Base-by-base conservation (phyloP, 2,888 invertebrate species). In the Aphidoletes aphidimyza region DNA sequence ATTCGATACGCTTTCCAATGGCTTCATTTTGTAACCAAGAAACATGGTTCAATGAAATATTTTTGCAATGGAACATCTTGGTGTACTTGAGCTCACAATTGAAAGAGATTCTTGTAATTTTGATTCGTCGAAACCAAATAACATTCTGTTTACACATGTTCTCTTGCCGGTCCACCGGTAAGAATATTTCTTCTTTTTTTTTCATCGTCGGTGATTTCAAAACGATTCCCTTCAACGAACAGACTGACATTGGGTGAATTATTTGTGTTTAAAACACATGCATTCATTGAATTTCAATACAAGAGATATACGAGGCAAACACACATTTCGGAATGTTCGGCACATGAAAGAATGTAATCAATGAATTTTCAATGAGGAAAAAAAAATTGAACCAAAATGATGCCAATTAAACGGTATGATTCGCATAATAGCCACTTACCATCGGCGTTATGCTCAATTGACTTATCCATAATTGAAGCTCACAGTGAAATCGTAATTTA, bases 401-500 rank as follows among this genome's bases (percentile, higher is more conserved):
- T 54, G 54, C 26, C 54, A 54, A 54, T 22, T 54, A 54, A 54
- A 54, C 54, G 54, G 54, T 11, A 54, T 34, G 17, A 69, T 69
- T 69, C 54, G 22, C 22, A 5, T 54, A 54, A 54, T 54, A 54
- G 22, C 69, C 69, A 69, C 69, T 69, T 69, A 69, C 69, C 69
- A 69, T 69, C 34, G 69, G 30, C 14, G 69, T 30, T 69, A 30
- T 69, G 69, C 69, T 69, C 69, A 69, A 69, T 69, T 69, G 69
- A 69, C 69, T 69, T 69, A 69, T 69, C 69, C 69, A 69, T 69
- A 69, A 69, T 69, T 69, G 69, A 69, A 30, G 69, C 30, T 69
- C 69, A n/a, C n/a, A 69, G 69, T 69, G 69, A 69, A 69, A 69
- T 69, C n/a, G 34, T 69, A 69, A 69, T 69, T 69, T 69, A 54